Evolutionary conservation across 2,797 vertebrate genomes (phyloP), one percentile per base, ranked within the genome.

Genomic region (Ispidina lecontei): DNA sequence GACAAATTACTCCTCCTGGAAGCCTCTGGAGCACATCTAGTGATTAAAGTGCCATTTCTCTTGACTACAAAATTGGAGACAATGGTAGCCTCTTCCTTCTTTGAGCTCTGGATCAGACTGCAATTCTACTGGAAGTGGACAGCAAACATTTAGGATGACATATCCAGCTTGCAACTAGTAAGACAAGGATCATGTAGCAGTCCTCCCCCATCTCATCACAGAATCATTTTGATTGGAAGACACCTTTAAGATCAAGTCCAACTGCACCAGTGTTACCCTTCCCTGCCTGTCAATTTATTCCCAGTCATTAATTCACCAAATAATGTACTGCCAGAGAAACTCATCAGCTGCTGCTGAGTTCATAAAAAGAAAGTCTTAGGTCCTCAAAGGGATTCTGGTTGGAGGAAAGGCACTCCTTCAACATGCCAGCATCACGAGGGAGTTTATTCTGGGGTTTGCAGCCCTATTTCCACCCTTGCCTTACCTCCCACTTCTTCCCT

Each of bases 31-130:
- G 67, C 54, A 58, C 46, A 79, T 65, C 46, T 41, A 63, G 55
- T 89, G 70, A 85, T 68, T 55, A 85, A 74, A 39, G 25, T 17
- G 70, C 16, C 59, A 75, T 16, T 85, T 85, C 63, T 72, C 3
- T 5, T 67, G 63, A 87, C 70, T 70, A 87, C 62, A 87, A 59
- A 77, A 83, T 11, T 63, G 52, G 63, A 92, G 54, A 70, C 67
- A 85, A 25, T 17, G 14, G 44, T 59, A 84, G 73, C 15, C 35
- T 75, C 71, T 87, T 73, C 41, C 37, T 68, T 84, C 44, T 1
- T 17, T 35, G 47, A 31, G 44, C 47, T 87, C 77, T 75, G 44
- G 47, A 93, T 74, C 31, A 87, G 58, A 77, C 46, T 73, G 2
- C 25, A 83, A 71, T 80, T 83, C 62, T n/a, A 49, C 16, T 55